phyloP scores from a whole-genome alignment of 2,888 invertebrate species.

The Drosophila multiciliata region DNA sequence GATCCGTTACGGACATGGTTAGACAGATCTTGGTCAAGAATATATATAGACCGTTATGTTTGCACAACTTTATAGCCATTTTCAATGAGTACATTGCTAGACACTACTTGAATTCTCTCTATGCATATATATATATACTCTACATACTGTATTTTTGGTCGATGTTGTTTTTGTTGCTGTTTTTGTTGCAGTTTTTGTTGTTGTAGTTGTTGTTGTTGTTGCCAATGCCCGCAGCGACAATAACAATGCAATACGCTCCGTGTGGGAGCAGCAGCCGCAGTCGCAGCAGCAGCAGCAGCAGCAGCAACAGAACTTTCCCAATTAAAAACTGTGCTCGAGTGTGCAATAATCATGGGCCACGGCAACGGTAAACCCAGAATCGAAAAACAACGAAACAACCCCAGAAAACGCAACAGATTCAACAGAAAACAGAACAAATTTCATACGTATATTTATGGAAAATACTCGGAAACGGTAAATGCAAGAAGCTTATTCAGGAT shows the following conservation, averaged over 20 bases:
- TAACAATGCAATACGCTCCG: slow-evolving; percentile 48
- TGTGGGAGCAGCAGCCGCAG: slow-evolving; percentile 4
- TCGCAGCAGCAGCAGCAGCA: slow-evolving; percentile 1
- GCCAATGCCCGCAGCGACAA: slow-evolving; percentile 34
- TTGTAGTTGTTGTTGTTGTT: slow-evolving; percentile 17
- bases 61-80: neutral
- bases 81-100: neutral
- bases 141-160: slow-evolving; percentile 7
- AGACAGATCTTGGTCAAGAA: neutral
- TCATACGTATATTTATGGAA: neutral
- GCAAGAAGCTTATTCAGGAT: slow-evolving; percentile 2
- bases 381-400: slow-evolving; percentile 3
- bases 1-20: neutral
- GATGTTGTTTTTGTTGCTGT: neutral
- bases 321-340: slow-evolving; percentile 72
- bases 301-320: slow-evolving; percentile 65
- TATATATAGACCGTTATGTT: neutral
- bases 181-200: neutral
- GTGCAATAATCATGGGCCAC: slow-evolving; percentile 56
- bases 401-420: slow-evolving; percentile 31
- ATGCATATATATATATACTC: neutral
- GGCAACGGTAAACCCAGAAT: slow-evolving; percentile 12
- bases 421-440: slow-evolving; percentile 13
- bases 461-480: neutral
- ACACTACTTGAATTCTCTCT: slow-evolving; percentile 28